phyloP scores from a whole-genome alignment of 2,113 vertebrate species.

The Macheiramphus alcinus region DNA sequence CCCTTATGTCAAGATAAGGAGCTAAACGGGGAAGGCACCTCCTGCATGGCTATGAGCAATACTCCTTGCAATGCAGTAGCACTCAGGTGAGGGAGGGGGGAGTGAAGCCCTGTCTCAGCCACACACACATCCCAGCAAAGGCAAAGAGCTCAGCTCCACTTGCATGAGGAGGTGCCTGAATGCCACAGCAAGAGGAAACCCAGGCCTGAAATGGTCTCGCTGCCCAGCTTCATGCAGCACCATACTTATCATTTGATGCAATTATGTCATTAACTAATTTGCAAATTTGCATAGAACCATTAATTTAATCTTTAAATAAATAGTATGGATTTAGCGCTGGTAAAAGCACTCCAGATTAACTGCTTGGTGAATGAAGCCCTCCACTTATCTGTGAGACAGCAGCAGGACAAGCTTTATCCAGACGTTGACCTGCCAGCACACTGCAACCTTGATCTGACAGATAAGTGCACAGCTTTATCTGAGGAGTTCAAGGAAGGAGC shows the following conservation, averaged over 20 bases:
- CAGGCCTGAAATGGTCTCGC: not conserved
- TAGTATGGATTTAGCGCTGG: not conserved
- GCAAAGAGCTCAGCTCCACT: not conserved
- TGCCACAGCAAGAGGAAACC: not conserved
- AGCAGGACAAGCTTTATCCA: not conserved
- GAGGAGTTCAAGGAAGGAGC: not conserved
- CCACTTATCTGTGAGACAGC: conserved; percentile 9
- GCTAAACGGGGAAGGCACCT: not conserved
- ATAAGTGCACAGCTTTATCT: not conserved
- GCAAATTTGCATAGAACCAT: conserved; percentile 32
- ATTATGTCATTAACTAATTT: conserved; percentile 50
- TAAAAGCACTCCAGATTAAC: conserved; percentile 26
- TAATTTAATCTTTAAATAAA: conserved; percentile 57
- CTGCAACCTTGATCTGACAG: not conserved
- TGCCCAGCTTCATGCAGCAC: not conserved
- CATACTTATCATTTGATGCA: conserved; percentile 29
- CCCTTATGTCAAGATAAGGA: not conserved
- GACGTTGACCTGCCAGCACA: not conserved
- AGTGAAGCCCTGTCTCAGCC: not conserved
- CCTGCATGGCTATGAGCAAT: not conserved
- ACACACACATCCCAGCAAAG: not conserved
- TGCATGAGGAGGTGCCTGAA: not conserved
- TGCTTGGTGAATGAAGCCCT: conserved; percentile 10
- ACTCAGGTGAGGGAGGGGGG: not conserved
- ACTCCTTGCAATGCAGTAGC: not conserved